Conservation (phyloP, 2,113 vertebrate genomes). For the Amphiprion percula region DNA sequence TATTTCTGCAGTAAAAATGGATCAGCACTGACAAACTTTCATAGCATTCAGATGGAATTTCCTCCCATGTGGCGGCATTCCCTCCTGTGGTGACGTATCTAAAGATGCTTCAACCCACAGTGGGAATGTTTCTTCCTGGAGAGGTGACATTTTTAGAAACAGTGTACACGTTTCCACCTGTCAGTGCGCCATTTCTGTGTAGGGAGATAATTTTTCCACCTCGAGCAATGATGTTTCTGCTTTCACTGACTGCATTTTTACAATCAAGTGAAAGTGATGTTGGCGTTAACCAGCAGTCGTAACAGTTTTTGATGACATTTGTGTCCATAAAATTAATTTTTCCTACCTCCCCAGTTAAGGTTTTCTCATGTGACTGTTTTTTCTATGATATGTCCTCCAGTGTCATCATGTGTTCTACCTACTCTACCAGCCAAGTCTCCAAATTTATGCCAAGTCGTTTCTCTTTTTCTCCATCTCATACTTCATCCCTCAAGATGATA, state of each 20-base stretch:
- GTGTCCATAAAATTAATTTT: background rate
- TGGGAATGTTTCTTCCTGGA: background rate
- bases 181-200: slow-evolving; percentile 6
- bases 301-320: slow-evolving; percentile 11
- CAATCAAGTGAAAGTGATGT: slow-evolving; percentile 5
- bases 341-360: no score
- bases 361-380: no score
- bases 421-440: background rate
- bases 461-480: background rate
- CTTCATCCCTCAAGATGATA: no score
- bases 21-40: background rate
- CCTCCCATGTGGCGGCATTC: background rate
- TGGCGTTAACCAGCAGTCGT: background rate
- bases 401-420: no score
- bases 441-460: background rate
- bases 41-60: background rate
- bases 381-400: no score
- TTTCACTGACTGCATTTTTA: slow-evolving; percentile 2
- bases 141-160: slow-evolving; percentile 1
- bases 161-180: slow-evolving; percentile 11
- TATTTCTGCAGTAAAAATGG: background rate
- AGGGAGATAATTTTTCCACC: slow-evolving; percentile 21
- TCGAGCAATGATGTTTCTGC: background rate
- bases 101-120: background rate
- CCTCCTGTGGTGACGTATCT: background rate